phyloP scores from a whole-genome alignment of 2,113 vertebrate species.

The Oreochromis niloticus region DNA sequence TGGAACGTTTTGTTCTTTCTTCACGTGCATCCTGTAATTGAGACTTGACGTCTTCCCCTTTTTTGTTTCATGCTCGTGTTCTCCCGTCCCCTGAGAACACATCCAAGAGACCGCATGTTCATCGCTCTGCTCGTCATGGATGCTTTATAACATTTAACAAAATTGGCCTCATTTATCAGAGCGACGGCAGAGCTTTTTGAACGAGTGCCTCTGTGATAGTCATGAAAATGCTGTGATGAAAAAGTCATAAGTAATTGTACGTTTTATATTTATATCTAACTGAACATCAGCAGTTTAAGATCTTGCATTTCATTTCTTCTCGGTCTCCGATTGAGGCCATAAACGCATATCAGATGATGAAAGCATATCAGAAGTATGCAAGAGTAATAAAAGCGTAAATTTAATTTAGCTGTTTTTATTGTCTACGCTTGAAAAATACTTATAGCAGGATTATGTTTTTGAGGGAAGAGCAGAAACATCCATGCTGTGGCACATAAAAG shows the following conservation, averaged over 20 bases:
- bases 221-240: conserved; percentile 26
- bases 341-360: conserved; percentile 22
- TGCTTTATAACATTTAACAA: conserved; percentile 37
- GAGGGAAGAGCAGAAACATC: not conserved
- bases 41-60: not conserved
- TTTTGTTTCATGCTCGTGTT: conserved; percentile 32
- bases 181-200: conserved; percentile 3
- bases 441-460: not conserved
- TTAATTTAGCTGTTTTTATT: conserved; percentile 16
- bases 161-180: conserved; percentile 41
- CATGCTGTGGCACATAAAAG: not conserved
- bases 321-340: not conserved
- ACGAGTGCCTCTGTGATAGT: conserved; percentile 27
- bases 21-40: not conserved
- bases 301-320: conserved; percentile 10
- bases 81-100: conserved; percentile 31
- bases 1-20: not conserved
- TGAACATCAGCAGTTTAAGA: not conserved
- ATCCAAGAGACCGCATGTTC: conserved; percentile 20
- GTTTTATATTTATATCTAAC: conserved; percentile 31
- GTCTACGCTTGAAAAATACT: not conserved
- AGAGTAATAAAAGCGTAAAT: conserved; percentile 12
- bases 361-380: conserved; percentile 1
- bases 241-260: conserved; percentile 27
- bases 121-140: conserved; percentile 6